A percentile compares a stretch with the other conserved stretches of the same genome.
phyloP scores from a whole-genome alignment of 2,113 vertebrate genomes.

The Apodemus speciosus region DNA sequence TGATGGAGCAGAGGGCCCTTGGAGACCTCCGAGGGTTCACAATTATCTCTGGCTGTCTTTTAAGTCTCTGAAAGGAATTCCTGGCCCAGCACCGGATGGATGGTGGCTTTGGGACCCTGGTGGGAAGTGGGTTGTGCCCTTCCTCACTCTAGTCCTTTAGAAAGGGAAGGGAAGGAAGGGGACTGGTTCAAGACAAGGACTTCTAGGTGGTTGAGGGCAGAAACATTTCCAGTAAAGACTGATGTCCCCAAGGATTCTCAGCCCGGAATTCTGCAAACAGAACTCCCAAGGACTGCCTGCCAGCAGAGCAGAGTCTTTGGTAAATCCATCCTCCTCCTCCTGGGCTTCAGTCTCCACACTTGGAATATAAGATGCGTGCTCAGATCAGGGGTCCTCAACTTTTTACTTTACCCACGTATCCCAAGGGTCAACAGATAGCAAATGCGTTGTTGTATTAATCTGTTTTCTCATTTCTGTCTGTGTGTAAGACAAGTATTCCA shows the following conservation, averaged over 20 bases:
- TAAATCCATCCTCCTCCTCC: background rate
- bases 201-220: constrained; percentile 55
- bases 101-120: constrained; percentile 65
- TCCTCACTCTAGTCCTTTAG: constrained; percentile 41
- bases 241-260: background rate
- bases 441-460: constrained; percentile 57
- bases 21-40: constrained; percentile 27
- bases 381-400: background rate
- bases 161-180: background rate
- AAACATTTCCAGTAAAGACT: background rate
- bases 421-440: constrained; percentile 39
- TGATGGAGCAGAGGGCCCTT: background rate
- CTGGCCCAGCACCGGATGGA: constrained; percentile 64
- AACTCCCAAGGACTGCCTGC: background rate
- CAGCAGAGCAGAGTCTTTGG: background rate
- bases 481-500: constrained; percentile 65
- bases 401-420: constrained; percentile 24
- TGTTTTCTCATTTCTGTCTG: constrained; percentile 24
- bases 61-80: constrained; percentile 70
- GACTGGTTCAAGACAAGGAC: constrained; percentile 46
- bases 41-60: constrained; percentile 60
- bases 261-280: background rate
- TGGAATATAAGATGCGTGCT: background rate
- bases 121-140: constrained; percentile 66
- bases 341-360: background rate